A percentile compares a stretch with the other conserved stretches of the same genome.
Conservation (phyloP, 2,797 vertebrate species). For the Dicrostonyx torquatus region DNA sequence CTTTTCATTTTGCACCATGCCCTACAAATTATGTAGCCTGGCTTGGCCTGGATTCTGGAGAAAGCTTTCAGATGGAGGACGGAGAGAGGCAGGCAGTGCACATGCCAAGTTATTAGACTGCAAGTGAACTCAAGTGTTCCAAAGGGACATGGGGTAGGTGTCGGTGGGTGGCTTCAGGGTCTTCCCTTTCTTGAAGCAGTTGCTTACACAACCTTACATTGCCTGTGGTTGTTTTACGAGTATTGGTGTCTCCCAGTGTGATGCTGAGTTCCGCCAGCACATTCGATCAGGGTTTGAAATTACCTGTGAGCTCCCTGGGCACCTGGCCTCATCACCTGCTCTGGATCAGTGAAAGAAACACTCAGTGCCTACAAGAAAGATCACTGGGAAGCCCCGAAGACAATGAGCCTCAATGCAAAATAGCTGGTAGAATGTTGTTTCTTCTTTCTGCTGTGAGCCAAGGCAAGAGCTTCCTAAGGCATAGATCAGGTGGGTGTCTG, state of each 20-base stretch:
- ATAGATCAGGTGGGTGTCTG: not conserved
- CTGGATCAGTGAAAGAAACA: constrained; percentile 52
- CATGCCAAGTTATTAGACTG: not conserved
- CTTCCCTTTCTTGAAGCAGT: not conserved
- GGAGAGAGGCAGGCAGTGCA: not conserved
- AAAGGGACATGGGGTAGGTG: not conserved
- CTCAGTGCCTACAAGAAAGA: not conserved
- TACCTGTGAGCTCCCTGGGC: not conserved
- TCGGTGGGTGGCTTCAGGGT: not conserved
- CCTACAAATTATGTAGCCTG: not conserved
- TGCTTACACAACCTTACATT: not conserved
- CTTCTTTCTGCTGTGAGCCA: not conserved
- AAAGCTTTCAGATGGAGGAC: not conserved
- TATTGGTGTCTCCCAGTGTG: not conserved
- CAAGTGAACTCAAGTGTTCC: not conserved
- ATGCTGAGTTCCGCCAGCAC: not conserved
- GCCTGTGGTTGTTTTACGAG: not conserved
- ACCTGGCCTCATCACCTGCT: not conserved
- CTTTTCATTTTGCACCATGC: not conserved
- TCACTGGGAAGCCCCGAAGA: not conserved
- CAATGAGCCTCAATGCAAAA: not conserved
- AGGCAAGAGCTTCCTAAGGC: not conserved
- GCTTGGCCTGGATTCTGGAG: not conserved
- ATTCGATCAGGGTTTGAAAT: constrained; percentile 28
- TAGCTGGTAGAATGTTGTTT: not conserved